Conservation (phyloP, 2,888 invertebrate species). For the Phytoseiulus persimilis region DNA sequence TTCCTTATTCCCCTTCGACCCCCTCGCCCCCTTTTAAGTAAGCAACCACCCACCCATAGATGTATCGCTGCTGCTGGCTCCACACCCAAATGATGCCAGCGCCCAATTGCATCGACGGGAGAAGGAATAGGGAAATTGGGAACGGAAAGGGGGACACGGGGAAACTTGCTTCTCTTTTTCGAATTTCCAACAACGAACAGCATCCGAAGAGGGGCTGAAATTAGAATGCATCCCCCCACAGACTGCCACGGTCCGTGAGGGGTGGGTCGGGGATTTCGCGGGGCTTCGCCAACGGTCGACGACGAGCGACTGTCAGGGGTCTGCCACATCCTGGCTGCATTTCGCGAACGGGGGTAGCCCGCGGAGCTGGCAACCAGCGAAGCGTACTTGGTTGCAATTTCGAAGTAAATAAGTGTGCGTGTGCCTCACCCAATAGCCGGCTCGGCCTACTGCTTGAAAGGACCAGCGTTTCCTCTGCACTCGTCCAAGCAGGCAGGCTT, state of each 20-base stretch:
- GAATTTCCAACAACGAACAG: conserved; percentile 34
- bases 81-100: not conserved
- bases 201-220: conserved; percentile 8
- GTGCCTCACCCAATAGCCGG: not conserved
- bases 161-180: conserved; percentile 21
- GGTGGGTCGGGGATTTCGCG: not conserved
- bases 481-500: not conserved
- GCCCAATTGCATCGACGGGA: not conserved
- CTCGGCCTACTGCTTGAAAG: not conserved
- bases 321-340: not conserved
- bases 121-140: not conserved
- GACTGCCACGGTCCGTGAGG: not conserved
- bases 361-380: not conserved
- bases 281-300: not conserved
- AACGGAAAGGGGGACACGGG: not conserved
- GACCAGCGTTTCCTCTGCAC: not conserved
- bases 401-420: conserved; percentile 37
- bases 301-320: not conserved
- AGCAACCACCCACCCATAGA: not conserved
- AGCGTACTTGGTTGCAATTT: conserved; percentile 28
- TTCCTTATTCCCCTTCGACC: not conserved
- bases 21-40: not conserved
- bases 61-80: not conserved
- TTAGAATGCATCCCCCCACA: conserved; percentile 14
- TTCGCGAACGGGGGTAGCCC: not conserved